These are phyloP conservation scores for Amitus sp. DNA, from an alignment of 2,888 invertebrate species.

Conservation along the genomic window DNA sequence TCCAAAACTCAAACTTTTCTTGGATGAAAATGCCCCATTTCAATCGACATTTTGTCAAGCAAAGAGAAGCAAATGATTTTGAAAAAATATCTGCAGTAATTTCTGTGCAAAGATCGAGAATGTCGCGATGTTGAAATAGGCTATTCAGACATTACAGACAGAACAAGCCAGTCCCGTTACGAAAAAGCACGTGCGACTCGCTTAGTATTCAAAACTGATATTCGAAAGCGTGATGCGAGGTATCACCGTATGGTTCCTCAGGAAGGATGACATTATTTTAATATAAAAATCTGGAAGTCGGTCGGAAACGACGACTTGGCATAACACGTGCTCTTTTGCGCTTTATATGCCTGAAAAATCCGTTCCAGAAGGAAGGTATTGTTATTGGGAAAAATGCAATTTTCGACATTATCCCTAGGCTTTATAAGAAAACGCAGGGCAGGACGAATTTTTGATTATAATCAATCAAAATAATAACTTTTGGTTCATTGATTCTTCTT, in stretches of 20 bases:
- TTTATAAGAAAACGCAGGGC: too few relatives aligned
- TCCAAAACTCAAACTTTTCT: too few relatives aligned
- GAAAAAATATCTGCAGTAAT: too few relatives aligned
- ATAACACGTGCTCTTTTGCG: too few relatives aligned
- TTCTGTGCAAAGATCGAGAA: neutral
- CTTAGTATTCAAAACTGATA: slow-evolving; percentile 35
- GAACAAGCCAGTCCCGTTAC: slow-evolving; percentile 22
- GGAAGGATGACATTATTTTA: slow-evolving; percentile 31
- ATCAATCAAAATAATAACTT: too few relatives aligned
- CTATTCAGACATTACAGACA: slow-evolving; percentile 13
- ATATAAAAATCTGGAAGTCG: slow-evolving; percentile 21
- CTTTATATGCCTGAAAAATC: too few relatives aligned
- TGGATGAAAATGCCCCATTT: too few relatives aligned
- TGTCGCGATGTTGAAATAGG: neutral
- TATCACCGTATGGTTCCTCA: slow-evolving; percentile 24
- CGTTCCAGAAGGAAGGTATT: slow-evolving; percentile 20
- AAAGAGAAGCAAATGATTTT: neutral
- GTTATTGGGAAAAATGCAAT: too few relatives aligned
- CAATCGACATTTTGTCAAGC: too few relatives aligned
- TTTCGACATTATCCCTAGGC: too few relatives aligned
- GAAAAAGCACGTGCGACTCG: slow-evolving; percentile 11
- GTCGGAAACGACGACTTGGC: slow-evolving; percentile 11
- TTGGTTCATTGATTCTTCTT: too few relatives aligned
- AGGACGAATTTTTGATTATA: too few relatives aligned
- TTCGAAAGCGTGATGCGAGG: slow-evolving; percentile 15